phyloP scores from a whole-genome alignment of 1,140 invertebrate species.

The Agrilus planipennis region DNA sequence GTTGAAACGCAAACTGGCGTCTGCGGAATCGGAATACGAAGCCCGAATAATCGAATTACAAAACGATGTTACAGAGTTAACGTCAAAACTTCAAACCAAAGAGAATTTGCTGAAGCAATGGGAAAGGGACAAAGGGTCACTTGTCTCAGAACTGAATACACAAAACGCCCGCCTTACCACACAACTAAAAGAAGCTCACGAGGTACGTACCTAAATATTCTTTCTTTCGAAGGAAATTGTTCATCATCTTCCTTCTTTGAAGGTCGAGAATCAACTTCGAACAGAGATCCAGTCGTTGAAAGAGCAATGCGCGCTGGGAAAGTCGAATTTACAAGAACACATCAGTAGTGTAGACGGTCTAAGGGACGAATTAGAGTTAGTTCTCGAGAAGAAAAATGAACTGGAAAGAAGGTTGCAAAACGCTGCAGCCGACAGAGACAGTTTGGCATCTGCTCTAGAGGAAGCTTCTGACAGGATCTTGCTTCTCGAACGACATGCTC shows the following conservation, averaged over 20 bases:
- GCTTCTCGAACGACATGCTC: constrained; percentile 68
- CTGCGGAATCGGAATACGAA: constrained; percentile 79
- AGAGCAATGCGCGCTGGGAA: constrained; percentile 73
- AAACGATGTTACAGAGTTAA: constrained; percentile 68
- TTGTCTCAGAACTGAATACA: constrained; percentile 74
- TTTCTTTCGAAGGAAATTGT: too few relatives aligned
- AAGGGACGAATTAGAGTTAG: constrained; percentile 73
- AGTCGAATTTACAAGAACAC: constrained; percentile 58
- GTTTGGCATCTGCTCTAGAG: constrained; percentile 63
- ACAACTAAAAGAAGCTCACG: constrained; percentile 58
- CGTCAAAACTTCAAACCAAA: constrained; percentile 50
- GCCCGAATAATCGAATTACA: constrained; percentile 77
- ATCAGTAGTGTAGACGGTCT: constrained; percentile 79
- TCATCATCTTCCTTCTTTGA: constrained; percentile 61
- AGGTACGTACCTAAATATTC: too few relatives aligned
- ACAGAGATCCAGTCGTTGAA: constrained; percentile 67
- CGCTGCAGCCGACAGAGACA: constrained; percentile 66
- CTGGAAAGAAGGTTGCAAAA: constrained; percentile 65
- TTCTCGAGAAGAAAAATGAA: constrained; percentile 73
- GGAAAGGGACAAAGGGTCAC: constrained; percentile 60
- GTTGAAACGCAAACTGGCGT: constrained; percentile 68
- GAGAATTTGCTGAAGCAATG: constrained; percentile 52
- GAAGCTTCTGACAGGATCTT: constrained; percentile 81
- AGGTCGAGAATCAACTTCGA: constrained; percentile 66
- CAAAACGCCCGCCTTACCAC: constrained; percentile 81